phyloP scores from a whole-genome alignment of 2,113 vertebrate genomes.

The Eudorcas thomsonii region DNA sequence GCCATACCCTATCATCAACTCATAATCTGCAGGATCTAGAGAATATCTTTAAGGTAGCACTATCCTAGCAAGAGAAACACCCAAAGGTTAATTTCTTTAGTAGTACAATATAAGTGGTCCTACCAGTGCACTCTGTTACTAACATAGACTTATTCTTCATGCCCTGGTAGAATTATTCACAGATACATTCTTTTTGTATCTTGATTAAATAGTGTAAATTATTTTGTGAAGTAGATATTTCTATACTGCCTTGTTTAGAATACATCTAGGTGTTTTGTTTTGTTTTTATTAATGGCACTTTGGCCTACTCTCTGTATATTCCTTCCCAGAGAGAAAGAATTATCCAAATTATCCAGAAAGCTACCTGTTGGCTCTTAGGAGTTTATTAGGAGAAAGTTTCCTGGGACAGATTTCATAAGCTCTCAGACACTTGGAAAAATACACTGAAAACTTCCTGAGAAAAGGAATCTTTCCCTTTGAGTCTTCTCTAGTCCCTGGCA shows the following conservation, averaged over 20 bases:
- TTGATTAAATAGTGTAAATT: slow-evolving; percentile 69
- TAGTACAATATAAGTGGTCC: neutral
- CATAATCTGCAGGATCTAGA: neutral
- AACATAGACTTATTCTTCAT: neutral
- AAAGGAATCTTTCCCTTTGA: slow-evolving; percentile 19
- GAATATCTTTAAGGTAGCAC: neutral
- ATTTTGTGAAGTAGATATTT: slow-evolving; percentile 67
- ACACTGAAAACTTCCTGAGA: neutral
- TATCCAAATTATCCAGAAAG: slow-evolving; percentile 23
- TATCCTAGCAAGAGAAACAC: neutral
- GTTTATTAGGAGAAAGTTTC: slow-evolving; percentile 23
- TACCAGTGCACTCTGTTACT: neutral
- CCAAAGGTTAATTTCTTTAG: neutral
- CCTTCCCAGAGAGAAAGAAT: neutral
- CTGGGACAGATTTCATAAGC: neutral
- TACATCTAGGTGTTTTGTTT: slow-evolving; percentile 24
- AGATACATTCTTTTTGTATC: neutral
- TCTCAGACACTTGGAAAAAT: slow-evolving; percentile 15
- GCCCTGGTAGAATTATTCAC: slow-evolving; percentile 31
- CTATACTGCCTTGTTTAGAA: slow-evolving; percentile 49
- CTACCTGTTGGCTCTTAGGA: slow-evolving; percentile 13
- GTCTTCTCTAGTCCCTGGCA: neutral
- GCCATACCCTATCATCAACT: neutral
- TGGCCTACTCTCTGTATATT: slow-evolving; percentile 30
- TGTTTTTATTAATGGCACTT: slow-evolving; percentile 53